Percentiles rank a stretch among this genome's conserved stretches.
These are phyloP conservation scores for Donacobius atricapilla DNA, from an alignment of 2,113 vertebrate genomes.

Conservation along the genomic window DNA sequence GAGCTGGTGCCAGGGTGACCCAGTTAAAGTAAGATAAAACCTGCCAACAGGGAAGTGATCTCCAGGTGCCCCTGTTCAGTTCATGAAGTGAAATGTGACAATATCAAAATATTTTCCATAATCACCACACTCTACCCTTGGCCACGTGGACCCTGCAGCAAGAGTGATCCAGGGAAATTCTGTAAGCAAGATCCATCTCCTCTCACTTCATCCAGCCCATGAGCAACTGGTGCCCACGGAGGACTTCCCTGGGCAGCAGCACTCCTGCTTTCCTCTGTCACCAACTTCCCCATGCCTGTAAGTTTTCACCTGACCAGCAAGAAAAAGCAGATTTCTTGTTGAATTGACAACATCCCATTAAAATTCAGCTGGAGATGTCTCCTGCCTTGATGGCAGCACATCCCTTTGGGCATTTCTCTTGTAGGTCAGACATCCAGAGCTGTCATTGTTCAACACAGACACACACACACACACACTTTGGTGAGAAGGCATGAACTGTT, in stretches of 20 bases:
- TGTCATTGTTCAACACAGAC: too few species aligned
- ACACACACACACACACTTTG: too few species aligned
- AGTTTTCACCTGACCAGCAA: not conserved
- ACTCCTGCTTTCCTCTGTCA: not conserved
- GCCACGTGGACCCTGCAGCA: not conserved
- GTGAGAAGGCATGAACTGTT: too few species aligned
- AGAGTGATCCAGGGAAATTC: not conserved
- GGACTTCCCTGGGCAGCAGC: not conserved
- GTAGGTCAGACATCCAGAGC: not conserved
- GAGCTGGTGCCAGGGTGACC: not conserved
- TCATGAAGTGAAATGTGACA: not conserved
- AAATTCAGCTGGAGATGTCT: not conserved
- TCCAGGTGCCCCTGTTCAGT: not conserved
- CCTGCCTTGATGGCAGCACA: not conserved
- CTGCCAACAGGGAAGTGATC: accelerated
- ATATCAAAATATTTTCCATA: not conserved
- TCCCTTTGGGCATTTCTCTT: not conserved
- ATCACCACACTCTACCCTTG: not conserved
- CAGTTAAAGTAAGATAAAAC: not conserved
- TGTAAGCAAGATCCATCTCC: not conserved
- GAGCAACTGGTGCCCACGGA: accelerated
- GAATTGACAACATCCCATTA: not conserved
- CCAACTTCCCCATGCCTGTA: not conserved
- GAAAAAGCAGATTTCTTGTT: not conserved
- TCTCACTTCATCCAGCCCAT: not conserved